These are phyloP conservation scores for Alviniconcha marisindica DNA, from an alignment of 1,140 invertebrate species.

Conservation along the genomic window DNA sequence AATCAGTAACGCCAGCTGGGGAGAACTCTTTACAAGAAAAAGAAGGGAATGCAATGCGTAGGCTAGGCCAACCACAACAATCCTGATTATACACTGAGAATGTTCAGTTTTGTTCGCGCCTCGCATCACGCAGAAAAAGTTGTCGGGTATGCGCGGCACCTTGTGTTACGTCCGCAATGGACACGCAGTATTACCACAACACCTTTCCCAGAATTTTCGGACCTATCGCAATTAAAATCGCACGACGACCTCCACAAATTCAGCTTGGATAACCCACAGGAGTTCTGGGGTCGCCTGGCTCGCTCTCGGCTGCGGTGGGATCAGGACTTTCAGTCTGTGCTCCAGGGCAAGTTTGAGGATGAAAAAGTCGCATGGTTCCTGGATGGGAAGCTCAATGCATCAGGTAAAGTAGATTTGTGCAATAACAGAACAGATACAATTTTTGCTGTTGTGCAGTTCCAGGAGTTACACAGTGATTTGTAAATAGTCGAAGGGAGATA, in stretches of 20 bases:
- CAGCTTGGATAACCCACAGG: slow-evolving; percentile 74
- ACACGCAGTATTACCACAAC: slow-evolving; percentile 50
- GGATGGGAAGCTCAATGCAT: slow-evolving; percentile 78
- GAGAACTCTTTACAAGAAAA: no score
- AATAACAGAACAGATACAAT: no score
- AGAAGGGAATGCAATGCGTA: no score
- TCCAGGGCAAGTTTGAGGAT: slow-evolving; percentile 75
- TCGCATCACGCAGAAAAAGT: no score
- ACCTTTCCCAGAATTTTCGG: slow-evolving; percentile 68
- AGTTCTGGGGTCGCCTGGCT: slow-evolving; percentile 78
- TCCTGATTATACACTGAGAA: no score
- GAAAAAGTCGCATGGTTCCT: slow-evolving; percentile 74
- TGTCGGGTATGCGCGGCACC: no score
- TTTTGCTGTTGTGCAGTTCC: neutral
- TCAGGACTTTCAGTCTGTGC: slow-evolving; percentile 73
- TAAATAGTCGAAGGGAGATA: slow-evolving; percentile 3
- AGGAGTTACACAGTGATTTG: neutral
- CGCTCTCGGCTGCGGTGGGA: slow-evolving; percentile 75
- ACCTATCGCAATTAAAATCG: slow-evolving; percentile 47
- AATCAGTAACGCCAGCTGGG: no score
- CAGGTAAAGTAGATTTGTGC: slow-evolving; percentile 75
- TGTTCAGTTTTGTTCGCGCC: no score
- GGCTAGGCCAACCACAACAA: no score
- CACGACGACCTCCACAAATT: slow-evolving; percentile 70
- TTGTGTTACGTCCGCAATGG: no score